Evolutionary conservation across 2,888 invertebrate species (phyloP), one percentile per base, ranked within the genome.

Genomic region (Crocallis elinguaria): DNA sequence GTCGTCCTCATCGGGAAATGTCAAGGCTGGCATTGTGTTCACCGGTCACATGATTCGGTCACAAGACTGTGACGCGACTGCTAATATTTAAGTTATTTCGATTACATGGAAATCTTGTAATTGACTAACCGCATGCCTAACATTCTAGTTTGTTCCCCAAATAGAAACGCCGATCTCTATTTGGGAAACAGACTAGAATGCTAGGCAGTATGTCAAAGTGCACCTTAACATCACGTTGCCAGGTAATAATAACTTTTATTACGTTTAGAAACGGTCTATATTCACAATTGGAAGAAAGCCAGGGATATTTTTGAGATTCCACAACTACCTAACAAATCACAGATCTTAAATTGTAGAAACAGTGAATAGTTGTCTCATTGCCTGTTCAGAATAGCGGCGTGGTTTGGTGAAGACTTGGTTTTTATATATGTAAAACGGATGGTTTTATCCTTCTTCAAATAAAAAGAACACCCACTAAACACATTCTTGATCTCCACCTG

Each of bases 1-100:
- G 53, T 67, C 77, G 77, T 76, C 77, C 77, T 76, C 76, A 71
- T 66, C 66, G 67, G 67, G 65, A 76, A 77, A 77, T 77, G 77
- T 77, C 77, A 77, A 77, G 77, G 77, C 66, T 77, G 66, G 50
- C 60, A 74, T 77, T 76, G 77, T 76, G 66, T 64, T 72, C 59
- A 14, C 48, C 37, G 64, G 66, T 73, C 76, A 75, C 74, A 73
- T 73, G 75, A 71, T 58, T 49, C 54, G 70, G 68, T 75, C 78
- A 71, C 73, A 73, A 75, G 77, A 72, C 49, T 55, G 42, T 17
- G 36, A 52, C 38, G 38, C 21, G 29, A 60, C 56, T 49, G 44
- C 56, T 58, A 60, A 63, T 60, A 63, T 60, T 60, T 53, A 56
- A 60, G 50, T 27, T 62, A 60, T 60, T 60, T 54, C 56, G 48